A percentile compares a stretch with the other conserved stretches of the same genome.
phyloP scores from a whole-genome alignment of 1,140 invertebrate genomes.

The Drosophila simulans region DNA sequence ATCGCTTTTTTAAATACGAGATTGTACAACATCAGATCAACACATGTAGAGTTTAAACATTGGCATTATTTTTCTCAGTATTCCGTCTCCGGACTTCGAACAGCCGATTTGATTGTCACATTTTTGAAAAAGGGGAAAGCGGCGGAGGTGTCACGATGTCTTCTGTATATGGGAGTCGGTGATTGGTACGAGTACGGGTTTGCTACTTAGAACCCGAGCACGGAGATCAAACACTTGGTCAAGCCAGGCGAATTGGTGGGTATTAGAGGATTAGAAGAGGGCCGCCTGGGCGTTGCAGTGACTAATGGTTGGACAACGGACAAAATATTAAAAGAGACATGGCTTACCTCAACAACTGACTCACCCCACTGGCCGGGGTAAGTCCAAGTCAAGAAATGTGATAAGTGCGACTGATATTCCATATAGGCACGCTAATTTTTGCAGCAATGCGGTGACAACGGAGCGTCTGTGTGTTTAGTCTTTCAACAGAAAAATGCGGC shows the following conservation, averaged over 20 bases:
- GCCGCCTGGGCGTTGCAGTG: conserved; percentile 59
- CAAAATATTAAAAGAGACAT: conserved; percentile 41
- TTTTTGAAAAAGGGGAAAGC: background rate
- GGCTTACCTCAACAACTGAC: conserved; percentile 50
- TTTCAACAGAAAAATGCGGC: conserved; percentile 61
- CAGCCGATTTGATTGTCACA: conserved; percentile 48
- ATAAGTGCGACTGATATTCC: conserved; percentile 42
- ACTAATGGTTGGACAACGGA: conserved; percentile 59
- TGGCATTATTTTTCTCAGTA: background rate
- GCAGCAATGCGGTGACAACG: conserved; percentile 58
- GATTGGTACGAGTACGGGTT: conserved; percentile 57
- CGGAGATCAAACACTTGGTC: conserved; percentile 25
- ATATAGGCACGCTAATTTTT: conserved; percentile 54
- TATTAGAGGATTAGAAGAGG: conserved; percentile 26
- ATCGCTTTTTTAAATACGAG: background rate
- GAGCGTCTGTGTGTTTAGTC: conserved; percentile 53
- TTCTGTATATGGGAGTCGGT: conserved; percentile 54
- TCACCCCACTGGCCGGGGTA: conserved; percentile 20
- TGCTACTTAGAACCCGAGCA: conserved; percentile 44
- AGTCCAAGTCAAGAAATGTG: conserved; percentile 34
- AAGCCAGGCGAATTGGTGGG: conserved; percentile 32
- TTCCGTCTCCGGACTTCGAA: background rate
- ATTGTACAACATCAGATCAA: no score
- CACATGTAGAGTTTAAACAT: no score
- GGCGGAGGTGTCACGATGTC: conserved; percentile 26